A percentile compares a stretch with the other conserved stretches of the same genome.
Conservation (phyloP, 1,140 invertebrate species). For the Temnothorax nylanderi region DNA sequence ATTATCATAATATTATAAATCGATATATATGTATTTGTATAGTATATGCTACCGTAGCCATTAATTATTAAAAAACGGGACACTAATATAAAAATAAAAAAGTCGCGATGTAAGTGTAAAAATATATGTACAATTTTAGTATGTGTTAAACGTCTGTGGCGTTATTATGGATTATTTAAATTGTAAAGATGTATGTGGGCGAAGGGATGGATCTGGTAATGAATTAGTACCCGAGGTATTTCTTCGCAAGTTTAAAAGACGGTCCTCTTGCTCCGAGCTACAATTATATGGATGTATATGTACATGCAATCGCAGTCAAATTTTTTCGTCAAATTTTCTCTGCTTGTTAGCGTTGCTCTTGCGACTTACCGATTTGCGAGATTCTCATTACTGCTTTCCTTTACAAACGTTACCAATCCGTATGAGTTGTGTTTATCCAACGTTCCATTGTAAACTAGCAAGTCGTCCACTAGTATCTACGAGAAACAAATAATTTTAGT, state of each 20-base stretch:
- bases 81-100: constrained; percentile 6
- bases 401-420: constrained; percentile 85
- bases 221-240: constrained; percentile 68
- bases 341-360: background rate
- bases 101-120: background rate
- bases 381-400: constrained; percentile 52
- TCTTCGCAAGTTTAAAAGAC: constrained; percentile 36
- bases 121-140: constrained; percentile 26
- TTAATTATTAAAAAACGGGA: constrained; percentile 1
- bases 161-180: constrained; percentile 49
- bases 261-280: constrained; percentile 42
- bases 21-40: background rate
- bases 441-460: constrained; percentile 91
- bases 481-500: constrained; percentile 37
- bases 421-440: constrained; percentile 84
- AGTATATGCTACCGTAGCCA: background rate
- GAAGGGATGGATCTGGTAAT: constrained; percentile 72
- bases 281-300: background rate
- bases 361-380: constrained; percentile 31
- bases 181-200: constrained; percentile 74
- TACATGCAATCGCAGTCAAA: background rate
- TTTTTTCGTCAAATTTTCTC: background rate
- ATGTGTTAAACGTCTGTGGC: background rate
- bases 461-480: constrained; percentile 91
- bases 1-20: background rate